These are phyloP conservation scores for Thomomys bottae DNA, from an alignment of 2,113 vertebrate genomes.

Conservation along the genomic window DNA sequence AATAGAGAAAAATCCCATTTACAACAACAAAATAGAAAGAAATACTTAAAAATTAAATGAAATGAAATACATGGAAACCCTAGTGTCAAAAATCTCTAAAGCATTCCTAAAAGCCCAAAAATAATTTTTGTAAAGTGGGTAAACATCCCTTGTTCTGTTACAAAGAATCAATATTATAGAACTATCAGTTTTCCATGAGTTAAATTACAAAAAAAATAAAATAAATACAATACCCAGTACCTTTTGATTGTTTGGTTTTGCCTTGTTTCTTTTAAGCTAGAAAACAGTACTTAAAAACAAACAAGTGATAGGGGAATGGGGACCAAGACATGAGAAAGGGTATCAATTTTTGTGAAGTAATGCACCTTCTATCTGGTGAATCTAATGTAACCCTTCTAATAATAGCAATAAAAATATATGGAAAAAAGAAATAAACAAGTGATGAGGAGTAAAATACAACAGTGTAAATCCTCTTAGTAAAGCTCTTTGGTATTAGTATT, in stretches of 20 bases:
- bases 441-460: no score
- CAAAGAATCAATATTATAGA: neutral
- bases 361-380: no score
- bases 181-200: neutral
- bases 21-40: neutral
- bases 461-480: neutral
- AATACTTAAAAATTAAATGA: neutral
- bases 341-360: no score
- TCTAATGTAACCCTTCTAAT: no score
- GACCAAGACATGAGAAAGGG: no score
- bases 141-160: neutral
- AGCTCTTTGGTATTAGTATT: neutral
- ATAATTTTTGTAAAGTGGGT: neutral
- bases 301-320: neutral
- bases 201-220: conserved; percentile 9
- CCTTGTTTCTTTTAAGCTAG: neutral
- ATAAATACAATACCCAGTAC: neutral
- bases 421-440: no score
- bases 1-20: neutral
- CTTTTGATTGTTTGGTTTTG: neutral
- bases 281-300: neutral
- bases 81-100: neutral
- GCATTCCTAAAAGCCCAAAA: neutral
- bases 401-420: no score
- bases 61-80: neutral